Evolutionary conservation across 1,140 invertebrate species (phyloP), one percentile per base, ranked within the genome.

Genomic region (Zaprionus africanus): DNA sequence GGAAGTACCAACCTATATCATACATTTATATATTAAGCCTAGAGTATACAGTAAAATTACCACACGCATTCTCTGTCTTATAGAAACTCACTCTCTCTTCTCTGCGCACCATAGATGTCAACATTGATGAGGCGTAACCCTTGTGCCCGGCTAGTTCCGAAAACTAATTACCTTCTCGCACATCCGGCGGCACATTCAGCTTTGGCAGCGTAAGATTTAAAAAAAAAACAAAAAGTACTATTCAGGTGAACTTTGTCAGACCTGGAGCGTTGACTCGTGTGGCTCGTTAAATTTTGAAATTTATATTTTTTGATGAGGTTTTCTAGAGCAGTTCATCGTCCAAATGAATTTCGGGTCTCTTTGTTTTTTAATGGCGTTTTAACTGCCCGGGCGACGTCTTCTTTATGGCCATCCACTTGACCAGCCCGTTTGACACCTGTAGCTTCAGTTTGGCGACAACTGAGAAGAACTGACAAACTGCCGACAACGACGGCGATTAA

Each of bases 261-360:
- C 73, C 73, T 62, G 53, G 72, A 22, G 22, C 73, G 70, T 78
- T 81, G 84, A 83, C 84, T 87, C 84, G 84, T 87, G 84, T 75
- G 78, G 65, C 68, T 49, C 81, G 72, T 87, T 70, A 87, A 78
- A 72, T 53, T 49, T 28, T 56, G 66, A 71, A 76, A 76, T 79
- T 82, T 79, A 64, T 73, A 70, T 57, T 69, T 80, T 69, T 80
- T 80, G 65, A 83, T 78, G 71, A 69, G 65, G 59, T 82, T 82
- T 68, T 82, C 68, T 79, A 71, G 62, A 75, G 63, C 82, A 65
- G 58, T 34, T 34, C 31, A 34, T 9, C 31, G 54, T 63, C 60
- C 38, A 72, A 66, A 64, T 43, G 66, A 65, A 67, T 76, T 79
- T 59, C 34, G 12, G 31, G 41, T 43, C 66, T 46, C n/a, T n/a